Conservation (phyloP, 2,888 invertebrate species). For the Celastrina argiolus region DNA sequence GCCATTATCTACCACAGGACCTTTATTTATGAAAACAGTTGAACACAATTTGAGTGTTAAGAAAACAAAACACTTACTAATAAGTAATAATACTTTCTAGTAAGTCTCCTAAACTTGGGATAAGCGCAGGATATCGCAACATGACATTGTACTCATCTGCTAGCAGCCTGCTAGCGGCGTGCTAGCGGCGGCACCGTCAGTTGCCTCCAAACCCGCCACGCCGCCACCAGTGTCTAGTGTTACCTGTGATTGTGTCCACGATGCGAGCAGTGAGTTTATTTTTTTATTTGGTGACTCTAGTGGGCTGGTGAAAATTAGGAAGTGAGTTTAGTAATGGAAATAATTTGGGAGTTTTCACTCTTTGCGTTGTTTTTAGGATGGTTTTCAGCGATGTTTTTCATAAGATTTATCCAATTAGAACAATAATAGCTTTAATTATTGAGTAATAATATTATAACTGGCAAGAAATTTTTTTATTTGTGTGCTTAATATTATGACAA, state of each 20-base stretch:
- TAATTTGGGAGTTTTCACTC: no score
- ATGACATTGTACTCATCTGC: neutral
- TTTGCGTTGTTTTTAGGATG: no score
- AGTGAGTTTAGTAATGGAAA: neutral
- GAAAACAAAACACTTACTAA: neutral
- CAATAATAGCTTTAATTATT: no score
- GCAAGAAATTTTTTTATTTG: no score
- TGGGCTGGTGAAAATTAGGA: neutral
- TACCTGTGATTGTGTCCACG: neutral
- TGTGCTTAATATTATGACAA: no score
- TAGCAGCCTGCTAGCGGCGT: neutral
- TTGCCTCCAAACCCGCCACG: neutral
- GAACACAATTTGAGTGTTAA: no score
- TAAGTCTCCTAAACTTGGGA: neutral
- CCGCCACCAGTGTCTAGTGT: neutral
- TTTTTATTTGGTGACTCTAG: neutral
- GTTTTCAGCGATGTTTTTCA: no score
- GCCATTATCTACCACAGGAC: no score
- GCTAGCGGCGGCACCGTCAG: neutral
- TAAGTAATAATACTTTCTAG: no score
- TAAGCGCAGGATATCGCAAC: neutral
- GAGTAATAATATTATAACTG: no score
- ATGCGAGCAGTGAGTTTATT: constrained; percentile 10
- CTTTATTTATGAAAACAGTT: no score
- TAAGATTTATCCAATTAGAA: no score